Percentiles rank a stretch among this genome's conserved stretches.
These are phyloP conservation scores for Tanytarsus gracilentus DNA, from an alignment of 2,888 invertebrate genomes.

Conservation along the genomic window DNA sequence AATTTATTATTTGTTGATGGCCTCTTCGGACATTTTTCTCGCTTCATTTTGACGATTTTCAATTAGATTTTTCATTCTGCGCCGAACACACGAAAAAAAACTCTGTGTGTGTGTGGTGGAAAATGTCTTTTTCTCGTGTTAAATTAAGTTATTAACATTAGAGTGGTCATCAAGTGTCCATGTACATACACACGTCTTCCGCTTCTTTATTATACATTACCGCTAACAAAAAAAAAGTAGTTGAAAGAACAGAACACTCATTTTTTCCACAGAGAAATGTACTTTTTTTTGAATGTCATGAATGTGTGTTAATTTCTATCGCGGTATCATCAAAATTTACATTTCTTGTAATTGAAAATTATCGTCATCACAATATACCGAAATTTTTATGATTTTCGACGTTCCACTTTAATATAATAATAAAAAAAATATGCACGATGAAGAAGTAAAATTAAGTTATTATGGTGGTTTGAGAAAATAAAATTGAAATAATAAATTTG, in stretches of 20 bases:
- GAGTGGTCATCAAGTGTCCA: constrained; percentile 11
- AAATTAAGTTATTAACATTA: constrained; percentile 25
- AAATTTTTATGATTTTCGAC: not conserved
- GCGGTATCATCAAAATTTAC: too few relatives aligned
- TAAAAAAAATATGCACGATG: too few relatives aligned
- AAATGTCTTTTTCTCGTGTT: constrained; percentile 7
- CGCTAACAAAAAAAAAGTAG: too few relatives aligned
- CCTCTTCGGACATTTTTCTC: constrained; percentile 2
- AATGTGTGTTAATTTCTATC: not conserved
- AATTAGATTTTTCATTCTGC: constrained; percentile 9
- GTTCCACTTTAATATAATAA: not conserved
- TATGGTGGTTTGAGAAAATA: too few relatives aligned
- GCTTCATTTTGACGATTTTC: constrained; percentile 22
- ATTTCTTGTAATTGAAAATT: not conserved
- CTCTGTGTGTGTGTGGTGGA: constrained; percentile 8
- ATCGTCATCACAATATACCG: not conserved
- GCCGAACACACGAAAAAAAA: not conserved
- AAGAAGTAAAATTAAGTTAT: too few relatives aligned
- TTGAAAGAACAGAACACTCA: too few relatives aligned
- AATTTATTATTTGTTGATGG: constrained; percentile 29
- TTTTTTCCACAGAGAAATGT: too few relatives aligned
- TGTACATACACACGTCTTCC: not conserved
- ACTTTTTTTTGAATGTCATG: not conserved
- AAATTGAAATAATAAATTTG: too few relatives aligned
- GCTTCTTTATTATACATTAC: too few relatives aligned